phyloP scores from a whole-genome alignment of 1,140 invertebrate genomes.

The Rhynchophorus ferrugineus region DNA sequence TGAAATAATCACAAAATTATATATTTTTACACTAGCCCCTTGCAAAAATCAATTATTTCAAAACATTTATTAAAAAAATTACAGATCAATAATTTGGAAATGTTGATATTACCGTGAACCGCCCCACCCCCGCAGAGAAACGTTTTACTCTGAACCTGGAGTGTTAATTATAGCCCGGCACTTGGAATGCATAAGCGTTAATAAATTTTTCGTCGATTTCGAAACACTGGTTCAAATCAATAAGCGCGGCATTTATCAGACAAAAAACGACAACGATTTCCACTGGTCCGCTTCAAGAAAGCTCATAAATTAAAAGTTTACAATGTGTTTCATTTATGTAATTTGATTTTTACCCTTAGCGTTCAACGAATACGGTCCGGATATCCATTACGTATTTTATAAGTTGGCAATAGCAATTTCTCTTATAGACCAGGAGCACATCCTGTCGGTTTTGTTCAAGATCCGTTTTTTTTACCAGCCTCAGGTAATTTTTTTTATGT shows the following conservation, averaged over 20 bases:
- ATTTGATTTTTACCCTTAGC: conserved; percentile 35
- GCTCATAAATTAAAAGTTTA: conserved; percentile 38
- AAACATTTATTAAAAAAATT: no score
- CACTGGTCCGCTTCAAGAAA: conserved; percentile 24
- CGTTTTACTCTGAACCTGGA: neutral
- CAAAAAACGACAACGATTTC: conserved; percentile 19
- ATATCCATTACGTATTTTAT: conserved; percentile 32
- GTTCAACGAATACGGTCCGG: conserved; percentile 23
- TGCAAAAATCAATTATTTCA: no score
- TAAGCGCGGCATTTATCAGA: conserved; percentile 10
- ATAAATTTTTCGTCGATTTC: conserved; percentile 36
- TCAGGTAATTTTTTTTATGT: no score
- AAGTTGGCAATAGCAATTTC: conserved; percentile 22
- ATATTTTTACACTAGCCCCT: no score
- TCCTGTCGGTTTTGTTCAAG: neutral
- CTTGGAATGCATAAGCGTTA: conserved; percentile 28
- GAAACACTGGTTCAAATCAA: conserved; percentile 19
- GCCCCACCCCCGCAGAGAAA: no score
- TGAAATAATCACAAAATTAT: no score
- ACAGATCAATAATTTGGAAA: no score
- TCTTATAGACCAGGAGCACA: conserved; percentile 3
- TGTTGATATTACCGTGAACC: no score
- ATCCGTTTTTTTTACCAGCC: no score
- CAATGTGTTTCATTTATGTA: conserved; percentile 39
- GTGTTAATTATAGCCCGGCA: conserved; percentile 31